phyloP scores from a whole-genome alignment of 1,140 invertebrate genomes.

The Drosophila arizonae region DNA sequence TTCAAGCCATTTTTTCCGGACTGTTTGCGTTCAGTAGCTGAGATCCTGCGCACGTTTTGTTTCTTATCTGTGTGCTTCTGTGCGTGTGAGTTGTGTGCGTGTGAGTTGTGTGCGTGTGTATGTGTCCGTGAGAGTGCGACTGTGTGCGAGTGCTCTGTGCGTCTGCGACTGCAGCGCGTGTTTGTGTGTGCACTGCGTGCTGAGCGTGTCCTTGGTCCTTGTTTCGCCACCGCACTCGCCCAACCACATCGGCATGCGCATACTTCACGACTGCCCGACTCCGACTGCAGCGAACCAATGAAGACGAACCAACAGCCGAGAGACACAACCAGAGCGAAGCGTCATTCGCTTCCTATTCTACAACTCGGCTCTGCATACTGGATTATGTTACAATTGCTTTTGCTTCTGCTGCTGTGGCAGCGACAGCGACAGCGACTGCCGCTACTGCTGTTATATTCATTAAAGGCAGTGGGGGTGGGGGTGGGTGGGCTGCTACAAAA shows the following conservation, averaged over 20 bases:
- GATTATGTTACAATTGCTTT: neutral
- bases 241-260: slow-evolving; percentile 52
- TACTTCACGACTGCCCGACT: slow-evolving; percentile 45
- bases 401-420: slow-evolving; percentile 1
- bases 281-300: slow-evolving; percentile 58
- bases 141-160: slow-evolving; percentile 26
- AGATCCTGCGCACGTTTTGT: slow-evolving; percentile 72
- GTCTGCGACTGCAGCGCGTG: slow-evolving; percentile 13
- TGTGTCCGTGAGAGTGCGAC: neutral
- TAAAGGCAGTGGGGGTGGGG: neutral
- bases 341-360: slow-evolving; percentile 27
- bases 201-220: slow-evolving; percentile 55
- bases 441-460: neutral
- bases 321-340: slow-evolving; percentile 30
- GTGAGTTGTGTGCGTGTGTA: slow-evolving; percentile 29
- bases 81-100: slow-evolving; percentile 25
- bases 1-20: slow-evolving; percentile 73
- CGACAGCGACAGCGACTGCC: neutral
- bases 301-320: slow-evolving; percentile 55
- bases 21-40: slow-evolving; percentile 65
- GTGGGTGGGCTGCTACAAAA: slow-evolving; percentile 1
- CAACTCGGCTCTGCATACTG: slow-evolving; percentile 19
- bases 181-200: slow-evolving; percentile 42
- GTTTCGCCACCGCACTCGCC: slow-evolving; percentile 62
- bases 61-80: slow-evolving; percentile 52